A percentile compares a stretch with the other conserved stretches of the same genome.
Evolutionary conservation across 2,888 invertebrate genomes (phyloP).

Genomic region (Zygogramma bicolorata): DNA sequence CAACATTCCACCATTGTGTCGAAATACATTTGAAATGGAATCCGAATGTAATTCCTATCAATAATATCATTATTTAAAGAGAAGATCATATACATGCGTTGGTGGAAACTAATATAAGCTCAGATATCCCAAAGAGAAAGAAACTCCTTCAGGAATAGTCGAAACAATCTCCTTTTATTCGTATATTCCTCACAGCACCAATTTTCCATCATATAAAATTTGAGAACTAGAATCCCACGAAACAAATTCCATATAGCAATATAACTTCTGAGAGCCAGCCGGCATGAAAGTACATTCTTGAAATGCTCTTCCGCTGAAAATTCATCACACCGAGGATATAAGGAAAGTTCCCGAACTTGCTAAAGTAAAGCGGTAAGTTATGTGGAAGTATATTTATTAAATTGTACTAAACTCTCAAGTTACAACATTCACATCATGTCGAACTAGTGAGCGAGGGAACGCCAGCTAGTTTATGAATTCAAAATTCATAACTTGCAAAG

Average conservation of each 20-base stretch:
- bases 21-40: too few relatives aligned
- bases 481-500: conserved; percentile 35
- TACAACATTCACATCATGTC: conserved; percentile 36
- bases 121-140: too few relatives aligned
- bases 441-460: conserved; percentile 22
- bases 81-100: too few relatives aligned
- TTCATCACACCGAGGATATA: conserved; percentile 26
- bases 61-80: too few relatives aligned
- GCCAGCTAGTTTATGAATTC: conserved; percentile 35
- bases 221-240: background rate
- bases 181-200: background rate
- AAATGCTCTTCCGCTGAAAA: conserved; percentile 14
- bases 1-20: too few relatives aligned
- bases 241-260: conserved; percentile 7
- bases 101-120: too few relatives aligned
- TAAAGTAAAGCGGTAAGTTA: conserved; percentile 25
- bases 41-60: too few relatives aligned
- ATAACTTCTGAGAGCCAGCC: conserved; percentile 10
- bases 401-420: conserved; percentile 35
- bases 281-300: conserved; percentile 14
- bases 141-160: too few relatives aligned
- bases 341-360: conserved; percentile 10
- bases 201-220: background rate
- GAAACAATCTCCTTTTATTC: too few relatives aligned
- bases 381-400: conserved; percentile 36